Conservation (phyloP, 1,140 invertebrate species). For the Drosophila guanche region DNA sequence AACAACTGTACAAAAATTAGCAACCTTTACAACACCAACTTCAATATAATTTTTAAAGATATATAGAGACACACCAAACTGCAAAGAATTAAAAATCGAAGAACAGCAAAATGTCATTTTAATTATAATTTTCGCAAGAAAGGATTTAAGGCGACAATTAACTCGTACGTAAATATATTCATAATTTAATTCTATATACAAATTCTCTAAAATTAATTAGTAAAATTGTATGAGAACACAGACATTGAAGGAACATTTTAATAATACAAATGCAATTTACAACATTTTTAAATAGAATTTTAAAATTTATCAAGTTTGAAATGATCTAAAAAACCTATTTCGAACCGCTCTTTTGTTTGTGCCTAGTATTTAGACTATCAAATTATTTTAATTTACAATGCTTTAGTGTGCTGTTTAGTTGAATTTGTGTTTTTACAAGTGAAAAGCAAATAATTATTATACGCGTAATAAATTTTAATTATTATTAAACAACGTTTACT, state of each 20-base stretch:
- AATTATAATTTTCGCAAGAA: slow-evolving; percentile 49
- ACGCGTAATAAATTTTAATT: slow-evolving; percentile 48
- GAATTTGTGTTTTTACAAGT: slow-evolving; percentile 66
- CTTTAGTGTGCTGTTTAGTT: slow-evolving; percentile 68
- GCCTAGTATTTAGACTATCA: slow-evolving; percentile 47
- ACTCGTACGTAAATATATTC: slow-evolving; percentile 46
- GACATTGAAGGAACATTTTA: slow-evolving; percentile 22
- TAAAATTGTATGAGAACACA: slow-evolving; percentile 70
- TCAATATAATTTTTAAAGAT: slow-evolving; percentile 46
- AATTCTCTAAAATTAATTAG: slow-evolving; percentile 68
- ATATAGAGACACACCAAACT: slow-evolving; percentile 29
- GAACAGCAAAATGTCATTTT: slow-evolving; percentile 78
- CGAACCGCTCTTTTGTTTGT: slow-evolving; percentile 32
- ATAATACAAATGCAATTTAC: slow-evolving; percentile 13
- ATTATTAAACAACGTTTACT: slow-evolving; percentile 52
- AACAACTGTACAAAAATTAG: slow-evolving; percentile 39
- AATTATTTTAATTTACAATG: slow-evolving; percentile 56
- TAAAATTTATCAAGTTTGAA: slow-evolving; percentile 24
- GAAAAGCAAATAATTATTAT: slow-evolving; percentile 71
- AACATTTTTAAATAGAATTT: slow-evolving; percentile 25
- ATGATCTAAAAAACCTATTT: slow-evolving; percentile 9
- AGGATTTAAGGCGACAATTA: slow-evolving; percentile 37
- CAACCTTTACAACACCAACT: slow-evolving; percentile 28
- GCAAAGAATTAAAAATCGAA: slow-evolving; percentile 42
- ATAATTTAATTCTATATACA: slow-evolving; percentile 65